Base-by-base conservation (phyloP, 1,140 invertebrate genomes). In the Drosophila bocki region DNA sequence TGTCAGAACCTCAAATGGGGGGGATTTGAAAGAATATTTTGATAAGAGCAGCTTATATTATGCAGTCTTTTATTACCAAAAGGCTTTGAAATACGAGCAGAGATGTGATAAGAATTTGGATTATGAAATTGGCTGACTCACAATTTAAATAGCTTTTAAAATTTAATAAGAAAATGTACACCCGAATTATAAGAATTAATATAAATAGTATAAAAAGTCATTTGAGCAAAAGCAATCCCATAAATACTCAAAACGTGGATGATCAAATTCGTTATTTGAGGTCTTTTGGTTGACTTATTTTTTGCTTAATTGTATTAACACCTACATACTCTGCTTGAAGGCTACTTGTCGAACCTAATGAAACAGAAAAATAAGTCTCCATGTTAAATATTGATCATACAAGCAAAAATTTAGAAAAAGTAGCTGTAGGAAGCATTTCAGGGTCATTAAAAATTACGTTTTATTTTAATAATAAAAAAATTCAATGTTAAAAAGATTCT, bases 21-120 rank as follows among this genome's bases (percentile, higher is more conserved):
- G 47, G 35, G 64, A 17, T 57, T 44, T 39, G 4, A 9, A 22
- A 12, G 41, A 42, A n/a, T 69, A 57, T 41, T 39, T 35, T 70
- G 35, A 69, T 71, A 69, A 62, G 47, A 50, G 2, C 7, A 41
- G 33, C 11, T n/a, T 22, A 19, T 42, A 29, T 33, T 67, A 22
- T 12, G 32, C 15, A 11, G 15, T 13, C 0, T 26, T 59, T 33
- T 32, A 60, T 15, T 26, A 50, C 5, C 29, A 9, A 7, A 37
- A n/a, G 42, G 13, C 12, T 67, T 50, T 0, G 26, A 11, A 42
- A 26, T 3, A 51, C 17, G 7, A 54, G 12, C 4, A 39, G 4
- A 13, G 4, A 39, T 22, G 35, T 37, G 33, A 54, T 37, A 54
- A 54, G n/a, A 35, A 8, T 54, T 53, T 19, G 9, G 22, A 39